Evolutionary conservation across 2,797 vertebrate genomes (phyloP).

Genomic region (Eidolon dupreanum): DNA sequence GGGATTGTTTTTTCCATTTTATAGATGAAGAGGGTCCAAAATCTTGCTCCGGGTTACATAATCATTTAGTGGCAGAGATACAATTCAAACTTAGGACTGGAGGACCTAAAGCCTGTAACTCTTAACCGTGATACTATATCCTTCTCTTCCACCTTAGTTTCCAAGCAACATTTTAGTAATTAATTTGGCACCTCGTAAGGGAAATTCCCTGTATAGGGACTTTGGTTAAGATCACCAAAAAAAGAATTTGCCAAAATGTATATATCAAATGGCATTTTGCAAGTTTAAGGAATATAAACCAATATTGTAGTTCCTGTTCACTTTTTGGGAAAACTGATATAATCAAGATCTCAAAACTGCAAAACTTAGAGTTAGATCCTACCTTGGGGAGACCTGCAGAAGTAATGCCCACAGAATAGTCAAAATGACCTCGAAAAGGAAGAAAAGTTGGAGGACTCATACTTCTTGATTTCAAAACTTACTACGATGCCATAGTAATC

Average conservation of each 20-base stretch:
- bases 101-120: background rate
- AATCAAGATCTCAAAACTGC: background rate
- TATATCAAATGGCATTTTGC: background rate
- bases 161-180: background rate
- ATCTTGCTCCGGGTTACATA: background rate
- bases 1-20: background rate
- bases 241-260: background rate
- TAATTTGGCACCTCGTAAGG: background rate
- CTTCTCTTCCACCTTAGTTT: background rate
- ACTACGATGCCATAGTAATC: background rate
- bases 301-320: background rate
- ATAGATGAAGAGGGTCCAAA: background rate
- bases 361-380: constrained; percentile 5
- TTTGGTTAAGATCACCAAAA: constrained; percentile 23
- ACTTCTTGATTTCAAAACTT: constrained; percentile 10
- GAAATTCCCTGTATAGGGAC: background rate
- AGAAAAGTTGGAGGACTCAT: background rate
- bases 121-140: background rate
- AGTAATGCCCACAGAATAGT: background rate
- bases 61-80: background rate
- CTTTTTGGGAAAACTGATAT: background rate
- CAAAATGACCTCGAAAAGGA: background rate
- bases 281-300: background rate
- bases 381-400: background rate
- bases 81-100: constrained; percentile 6